These are phyloP conservation scores for Phenganax marumi DNA, from an alignment of 92 coral and sea anemone genomes.

Conservation along the genomic window DNA sequence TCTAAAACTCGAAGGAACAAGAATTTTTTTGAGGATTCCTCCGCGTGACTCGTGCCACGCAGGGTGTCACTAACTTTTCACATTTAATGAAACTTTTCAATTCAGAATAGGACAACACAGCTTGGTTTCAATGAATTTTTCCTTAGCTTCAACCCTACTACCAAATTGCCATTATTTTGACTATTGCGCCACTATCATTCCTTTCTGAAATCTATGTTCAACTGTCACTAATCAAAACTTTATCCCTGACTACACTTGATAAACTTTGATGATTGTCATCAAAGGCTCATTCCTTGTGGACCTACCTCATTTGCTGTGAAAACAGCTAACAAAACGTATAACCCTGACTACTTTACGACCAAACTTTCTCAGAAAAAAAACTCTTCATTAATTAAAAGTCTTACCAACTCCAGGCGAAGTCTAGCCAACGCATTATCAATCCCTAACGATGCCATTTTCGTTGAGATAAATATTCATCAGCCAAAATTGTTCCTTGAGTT, in stretches of 20 bases:
- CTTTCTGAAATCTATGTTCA: too few species aligned
- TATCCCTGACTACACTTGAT: too few species aligned
- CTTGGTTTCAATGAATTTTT: neutral
- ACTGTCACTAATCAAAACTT: too few species aligned
- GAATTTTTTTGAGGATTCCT: neutral
- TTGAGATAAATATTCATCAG: neutral
- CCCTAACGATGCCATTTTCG: neutral
- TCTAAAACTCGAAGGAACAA: neutral
- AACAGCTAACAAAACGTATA: neutral
- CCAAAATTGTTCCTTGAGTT: neutral
- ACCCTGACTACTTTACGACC: neutral
- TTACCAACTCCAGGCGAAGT: conserved; percentile 13
- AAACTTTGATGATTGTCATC: too few species aligned
- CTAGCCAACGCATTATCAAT: conserved; percentile 1
- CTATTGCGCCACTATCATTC: too few species aligned
- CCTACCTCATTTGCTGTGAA: neutral
- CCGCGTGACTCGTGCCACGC: conserved; percentile 7
- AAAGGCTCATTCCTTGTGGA: too few species aligned
- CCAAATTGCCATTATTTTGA: neutral
- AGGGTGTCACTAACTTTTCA: neutral
- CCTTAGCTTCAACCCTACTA: neutral
- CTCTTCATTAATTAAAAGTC: neutral
- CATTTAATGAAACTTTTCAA: neutral
- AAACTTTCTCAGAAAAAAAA: neutral
- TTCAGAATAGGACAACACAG: neutral